Base-by-base conservation (phyloP, 2,888 invertebrate genomes). In the Rhingia campestris region DNA sequence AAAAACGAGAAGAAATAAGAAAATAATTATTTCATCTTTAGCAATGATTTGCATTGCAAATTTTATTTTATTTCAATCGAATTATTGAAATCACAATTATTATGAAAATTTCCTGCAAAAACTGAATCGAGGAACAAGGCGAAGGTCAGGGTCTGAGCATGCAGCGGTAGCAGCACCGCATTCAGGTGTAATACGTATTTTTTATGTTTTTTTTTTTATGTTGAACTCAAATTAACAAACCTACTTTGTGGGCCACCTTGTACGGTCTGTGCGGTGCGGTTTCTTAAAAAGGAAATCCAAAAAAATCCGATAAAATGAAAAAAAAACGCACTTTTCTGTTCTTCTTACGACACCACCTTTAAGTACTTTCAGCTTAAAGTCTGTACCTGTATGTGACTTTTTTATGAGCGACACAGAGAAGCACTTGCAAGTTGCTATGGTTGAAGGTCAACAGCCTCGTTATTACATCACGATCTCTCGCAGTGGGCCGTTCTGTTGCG, bases 71-170 rank as follows among this genome's bases (percentile, higher is more conserved):
- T 45, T 32, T n/a, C 45, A 53, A 56, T 32, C 64, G 41, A 74
- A 58, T 39, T 47, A 12, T 63, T 54, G 39, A 63, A 64, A 49
- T 47, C 64, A 39, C 73, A 64, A 73, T 61, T 35, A 64, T 64
- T 35, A 64, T 64, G 43, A n/a, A 35, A 58, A 64, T 76, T 70
- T 56, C 76, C 33, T 76, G 75, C 58, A 64, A 39, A 76, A 66
- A 49, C 3, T 64, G 64, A 70, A 81, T 72, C 54, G 72, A 66
- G 72, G 76, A 81, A 77, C 81, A 81, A 81, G 81, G 81, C 81
- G 81, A 81, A 81, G 81, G 81, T 81, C 76, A 77, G 32, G 72
- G 76, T 49, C 61, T 22, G 6, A 61, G 49, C 49, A 35, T 12
- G 35, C 35, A 54, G 22, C 49, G 22, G 10, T 33, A 33, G n/a